Evolutionary conservation across 2,113 vertebrate species (phyloP).

Genomic region (Opisthocomus hoazin): DNA sequence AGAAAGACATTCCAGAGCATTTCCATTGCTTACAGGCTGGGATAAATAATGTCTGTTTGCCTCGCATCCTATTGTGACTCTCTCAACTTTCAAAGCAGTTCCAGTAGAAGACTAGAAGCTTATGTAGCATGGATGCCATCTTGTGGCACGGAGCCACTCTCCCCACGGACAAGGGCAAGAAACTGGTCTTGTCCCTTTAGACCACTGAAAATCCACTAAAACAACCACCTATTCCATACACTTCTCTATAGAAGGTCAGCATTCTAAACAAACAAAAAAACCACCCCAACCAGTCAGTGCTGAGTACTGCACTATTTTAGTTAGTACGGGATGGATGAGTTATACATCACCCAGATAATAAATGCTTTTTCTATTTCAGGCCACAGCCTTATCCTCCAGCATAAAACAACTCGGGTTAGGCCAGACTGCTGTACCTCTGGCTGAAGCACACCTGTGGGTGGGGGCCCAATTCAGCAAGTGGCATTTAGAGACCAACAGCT

Average conservation of each 20-base stretch:
- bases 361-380: neutral
- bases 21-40: neutral
- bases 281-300: neutral
- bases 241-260: neutral
- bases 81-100: neutral
- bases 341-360: neutral
- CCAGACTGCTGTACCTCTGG: neutral
- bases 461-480: neutral
- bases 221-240: neutral
- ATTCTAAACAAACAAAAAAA: neutral
- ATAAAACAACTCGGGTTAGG: neutral
- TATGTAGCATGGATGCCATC: neutral
- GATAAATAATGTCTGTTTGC: neutral
- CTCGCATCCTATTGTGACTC: accelerated
- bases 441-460: neutral
- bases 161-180: neutral
- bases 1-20: neutral
- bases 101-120: neutral
- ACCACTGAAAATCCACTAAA: neutral
- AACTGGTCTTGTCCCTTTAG: neutral
- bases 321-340: accelerated
- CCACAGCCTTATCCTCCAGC: neutral
- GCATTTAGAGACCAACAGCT: neutral
- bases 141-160: neutral
- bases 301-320: neutral